Conservation (phyloP, 2,888 invertebrate species). For the Alitta virens region DNA sequence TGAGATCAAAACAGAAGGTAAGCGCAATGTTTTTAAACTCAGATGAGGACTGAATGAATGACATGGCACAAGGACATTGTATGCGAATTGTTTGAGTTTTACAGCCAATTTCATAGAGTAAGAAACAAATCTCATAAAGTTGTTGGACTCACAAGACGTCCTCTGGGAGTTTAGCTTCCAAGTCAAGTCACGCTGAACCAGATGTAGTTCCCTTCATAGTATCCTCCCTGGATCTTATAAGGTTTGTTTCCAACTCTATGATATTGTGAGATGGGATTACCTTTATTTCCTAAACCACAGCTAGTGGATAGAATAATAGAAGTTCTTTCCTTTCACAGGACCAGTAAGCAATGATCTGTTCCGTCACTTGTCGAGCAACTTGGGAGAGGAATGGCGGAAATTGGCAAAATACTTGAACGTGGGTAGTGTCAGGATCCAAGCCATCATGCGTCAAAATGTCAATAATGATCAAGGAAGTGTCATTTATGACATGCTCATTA, state of each 20-base stretch:
- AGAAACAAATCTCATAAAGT: background rate
- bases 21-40: no score
- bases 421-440: constrained; percentile 44
- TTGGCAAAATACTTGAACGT: constrained; percentile 43
- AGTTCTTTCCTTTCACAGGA: constrained; percentile 35
- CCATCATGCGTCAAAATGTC: constrained; percentile 47
- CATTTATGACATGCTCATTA: constrained; percentile 49
- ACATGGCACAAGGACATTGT: no score
- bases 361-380: constrained; percentile 36
- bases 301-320: no score
- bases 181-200: constrained; percentile 20
- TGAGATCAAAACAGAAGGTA: constrained; percentile 35
- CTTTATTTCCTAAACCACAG: no score
- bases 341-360: constrained; percentile 41
- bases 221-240: constrained; percentile 32
- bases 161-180: no score
- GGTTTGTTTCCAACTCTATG: no score
- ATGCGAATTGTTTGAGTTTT: background rate
- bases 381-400: constrained; percentile 49
- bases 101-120: no score
- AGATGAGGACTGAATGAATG: no score
- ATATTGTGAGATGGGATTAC: no score
- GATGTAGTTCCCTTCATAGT: constrained; percentile 36
- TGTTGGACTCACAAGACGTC: no score
- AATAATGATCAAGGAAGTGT: constrained; percentile 36